phyloP scores from a whole-genome alignment of 35 echinoderm and acorn worm species.

The Hemicentrotus pulcherrimus region DNA sequence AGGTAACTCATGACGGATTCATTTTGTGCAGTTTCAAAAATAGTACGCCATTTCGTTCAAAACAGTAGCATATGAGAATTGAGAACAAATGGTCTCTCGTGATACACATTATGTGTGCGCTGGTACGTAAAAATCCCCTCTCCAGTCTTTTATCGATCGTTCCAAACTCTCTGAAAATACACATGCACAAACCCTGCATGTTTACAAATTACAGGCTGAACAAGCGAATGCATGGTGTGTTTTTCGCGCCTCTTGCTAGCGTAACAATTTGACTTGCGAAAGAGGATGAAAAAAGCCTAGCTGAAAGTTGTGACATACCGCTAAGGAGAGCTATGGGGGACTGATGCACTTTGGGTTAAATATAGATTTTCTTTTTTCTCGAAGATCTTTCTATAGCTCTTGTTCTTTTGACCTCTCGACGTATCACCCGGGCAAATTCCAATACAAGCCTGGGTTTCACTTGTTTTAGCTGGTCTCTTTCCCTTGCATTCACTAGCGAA shows the following conservation, averaged over 20 bases:
- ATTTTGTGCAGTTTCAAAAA: background rate
- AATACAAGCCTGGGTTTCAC: background rate
- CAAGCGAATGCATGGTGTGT: background rate
- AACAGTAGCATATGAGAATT: background rate
- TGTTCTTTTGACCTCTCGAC: background rate
- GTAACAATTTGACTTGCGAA: background rate
- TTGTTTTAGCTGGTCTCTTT: background rate
- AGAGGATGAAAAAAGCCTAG: background rate
- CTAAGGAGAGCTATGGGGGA: background rate
- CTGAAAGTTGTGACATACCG: background rate
- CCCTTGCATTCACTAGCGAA: no score
- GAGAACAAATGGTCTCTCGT: background rate
- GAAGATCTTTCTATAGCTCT: background rate
- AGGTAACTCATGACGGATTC: no score
- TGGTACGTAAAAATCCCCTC: background rate
- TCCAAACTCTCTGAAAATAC: constrained; percentile 1
- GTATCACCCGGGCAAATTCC: background rate
- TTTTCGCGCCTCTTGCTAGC: background rate
- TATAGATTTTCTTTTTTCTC: background rate
- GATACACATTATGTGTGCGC: background rate
- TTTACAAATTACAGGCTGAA: constrained; percentile 12
- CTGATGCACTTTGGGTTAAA: background rate
- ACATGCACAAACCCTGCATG: background rate
- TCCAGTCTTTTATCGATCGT: background rate
- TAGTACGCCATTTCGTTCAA: background rate